Evolutionary conservation across 1,140 invertebrate species (phyloP).

Genomic region (Leptoteleia sp.): DNA sequence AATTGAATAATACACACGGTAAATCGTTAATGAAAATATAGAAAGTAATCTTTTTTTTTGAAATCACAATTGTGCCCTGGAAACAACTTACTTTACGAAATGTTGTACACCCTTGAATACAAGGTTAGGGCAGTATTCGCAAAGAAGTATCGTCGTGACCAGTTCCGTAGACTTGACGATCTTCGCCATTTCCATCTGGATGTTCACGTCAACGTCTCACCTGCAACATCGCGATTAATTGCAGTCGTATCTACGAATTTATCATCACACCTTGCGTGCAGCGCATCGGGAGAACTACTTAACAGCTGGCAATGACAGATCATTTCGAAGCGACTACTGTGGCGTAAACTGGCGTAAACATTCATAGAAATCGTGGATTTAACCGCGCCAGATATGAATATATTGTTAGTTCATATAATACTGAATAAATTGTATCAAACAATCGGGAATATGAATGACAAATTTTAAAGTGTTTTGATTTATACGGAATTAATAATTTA

Average conservation of each 20-base stretch:
- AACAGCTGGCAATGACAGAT: constrained; percentile 18
- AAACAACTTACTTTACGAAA: constrained; percentile 76
- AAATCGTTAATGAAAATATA: too few species aligned
- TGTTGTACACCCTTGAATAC: constrained; percentile 78
- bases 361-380: too few species aligned
- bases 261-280: constrained; percentile 7
- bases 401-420: too few species aligned
- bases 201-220: constrained; percentile 5
- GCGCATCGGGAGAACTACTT: neutral
- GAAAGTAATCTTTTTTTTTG: too few species aligned
- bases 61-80: too few species aligned
- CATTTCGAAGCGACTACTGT: neutral
- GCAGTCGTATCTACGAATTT: neutral
- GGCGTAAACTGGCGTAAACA: neutral
- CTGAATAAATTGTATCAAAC: too few species aligned
- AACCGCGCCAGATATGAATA: neutral
- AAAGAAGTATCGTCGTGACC: constrained; percentile 69
- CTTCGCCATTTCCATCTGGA: constrained; percentile 74
- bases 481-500: too few species aligned
- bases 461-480: too few species aligned
- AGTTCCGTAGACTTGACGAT: constrained; percentile 72
- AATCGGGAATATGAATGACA: too few species aligned
- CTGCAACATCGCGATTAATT: constrained; percentile 34
- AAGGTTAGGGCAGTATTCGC: constrained; percentile 79
- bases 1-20: too few species aligned